Conservation (phyloP, 2,888 invertebrate species). For the Caenorhabditis sp. region DNA sequence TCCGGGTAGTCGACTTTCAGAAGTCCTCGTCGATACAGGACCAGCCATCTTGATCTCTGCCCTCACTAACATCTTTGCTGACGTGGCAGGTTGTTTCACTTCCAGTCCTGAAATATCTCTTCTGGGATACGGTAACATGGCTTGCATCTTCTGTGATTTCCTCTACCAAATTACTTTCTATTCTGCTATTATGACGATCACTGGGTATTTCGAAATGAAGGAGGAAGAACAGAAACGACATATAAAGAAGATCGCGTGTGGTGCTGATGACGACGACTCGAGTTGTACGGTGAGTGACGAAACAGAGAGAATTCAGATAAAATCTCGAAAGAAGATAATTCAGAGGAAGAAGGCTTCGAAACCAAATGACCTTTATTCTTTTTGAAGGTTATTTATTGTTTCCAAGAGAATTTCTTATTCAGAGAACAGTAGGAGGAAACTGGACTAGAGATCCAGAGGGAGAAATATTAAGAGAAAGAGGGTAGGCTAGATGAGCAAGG, state of each 20-base stretch:
- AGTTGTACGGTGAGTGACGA: conserved; percentile 56
- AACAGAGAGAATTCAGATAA: conserved; percentile 11
- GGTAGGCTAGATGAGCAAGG: conserved; percentile 9
- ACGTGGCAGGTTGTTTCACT: conserved; percentile 80
- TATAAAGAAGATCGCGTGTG: conserved; percentile 69
- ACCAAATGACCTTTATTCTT: conserved; percentile 37
- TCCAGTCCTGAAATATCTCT: conserved; percentile 80
- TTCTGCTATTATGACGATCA: conserved; percentile 79
- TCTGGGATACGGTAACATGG: conserved; percentile 80
- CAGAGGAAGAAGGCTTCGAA: neutral
- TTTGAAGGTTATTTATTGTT: conserved; percentile 28
- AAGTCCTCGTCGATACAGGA: conserved; percentile 79
- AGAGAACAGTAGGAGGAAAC: conserved; percentile 4
- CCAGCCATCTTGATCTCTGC: conserved; percentile 82
- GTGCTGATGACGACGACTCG: conserved; percentile 64
- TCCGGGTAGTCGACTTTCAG: conserved; percentile 71
- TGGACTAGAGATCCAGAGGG: neutral
- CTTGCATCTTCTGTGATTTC: conserved; percentile 77
- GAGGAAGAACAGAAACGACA: conserved; percentile 65
- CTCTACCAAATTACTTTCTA: conserved; percentile 81
- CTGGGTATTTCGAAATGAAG: conserved; percentile 78
- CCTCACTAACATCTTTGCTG: conserved; percentile 81
- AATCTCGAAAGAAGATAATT: conserved; percentile 30
- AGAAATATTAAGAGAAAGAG: conserved; percentile 1
- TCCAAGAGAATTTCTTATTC: neutral